Evolutionary conservation across 2,888 invertebrate species (phyloP), one percentile per base, ranked within the genome.

Genomic region (Panzeria rudis): DNA sequence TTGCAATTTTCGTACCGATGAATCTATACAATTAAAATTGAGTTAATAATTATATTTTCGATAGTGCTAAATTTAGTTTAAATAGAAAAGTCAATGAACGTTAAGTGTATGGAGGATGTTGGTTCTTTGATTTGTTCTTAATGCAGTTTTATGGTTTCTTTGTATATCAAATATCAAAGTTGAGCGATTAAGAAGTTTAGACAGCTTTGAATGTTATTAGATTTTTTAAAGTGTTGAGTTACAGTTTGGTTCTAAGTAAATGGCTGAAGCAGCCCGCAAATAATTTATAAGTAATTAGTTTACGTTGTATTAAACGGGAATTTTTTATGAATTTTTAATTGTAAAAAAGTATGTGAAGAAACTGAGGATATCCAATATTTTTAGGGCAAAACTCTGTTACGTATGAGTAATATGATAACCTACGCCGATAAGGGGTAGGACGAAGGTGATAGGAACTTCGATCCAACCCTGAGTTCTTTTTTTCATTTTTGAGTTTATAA

Each of bases 121-220:
- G 35, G 15, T n/a, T 38, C 29, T 59, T 59, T 32, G 13, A 23
- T 35, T 35, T 61, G 15, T 68, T 38, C 25, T 77, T 17, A 20
- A 50, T 29, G 7, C 5, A 44, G 25, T 56, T 52, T 8, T 71
- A 68, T 59, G 68, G 77, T 54, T 54, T 79, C 52, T 44, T 44
- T 1, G 9, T 3, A 15, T 52, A 44, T 54, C 23, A 47, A 79
- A 79, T 79, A 72, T 54, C 71, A 79, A 79, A 79, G 79, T 62
- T 79, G 62, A 62, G 54, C 78, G 7, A 0, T 25, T 44, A 0
- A 44, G 32, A 8, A 50, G 13, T 25, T 47, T 2, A n/a, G 29
- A 13, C 35, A 38, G 20, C 23, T 29, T 32, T 15, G 1, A 13
- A 17, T 52, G 11, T 59, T 20, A 11, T 64, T 35, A 7, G 29